phyloP scores from a whole-genome alignment of 2,797 vertebrate genomes.

The Paguma larvata region DNA sequence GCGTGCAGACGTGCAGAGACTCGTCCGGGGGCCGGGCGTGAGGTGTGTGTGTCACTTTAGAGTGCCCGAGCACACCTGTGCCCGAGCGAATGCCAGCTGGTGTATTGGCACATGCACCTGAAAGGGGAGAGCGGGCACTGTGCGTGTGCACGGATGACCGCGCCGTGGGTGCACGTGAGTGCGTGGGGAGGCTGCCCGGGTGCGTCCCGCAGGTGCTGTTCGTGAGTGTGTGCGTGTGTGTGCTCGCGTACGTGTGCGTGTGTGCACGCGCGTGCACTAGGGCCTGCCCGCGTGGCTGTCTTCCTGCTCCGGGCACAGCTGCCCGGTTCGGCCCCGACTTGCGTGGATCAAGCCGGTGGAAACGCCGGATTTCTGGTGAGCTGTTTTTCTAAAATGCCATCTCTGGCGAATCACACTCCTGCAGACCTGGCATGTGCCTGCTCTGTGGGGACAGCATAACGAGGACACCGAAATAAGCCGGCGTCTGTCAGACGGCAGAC shows the following conservation, averaged over 20 bases:
- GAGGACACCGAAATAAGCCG: constrained; percentile 37
- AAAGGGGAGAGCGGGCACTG: background rate
- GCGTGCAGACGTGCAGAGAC: rapidly evolving
- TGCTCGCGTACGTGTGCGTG: rapidly evolving
- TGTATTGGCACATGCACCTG: rapidly evolving
- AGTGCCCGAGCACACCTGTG: background rate
- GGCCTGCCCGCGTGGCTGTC: rapidly evolving
- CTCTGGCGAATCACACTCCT: background rate
- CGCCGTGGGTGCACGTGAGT: background rate
- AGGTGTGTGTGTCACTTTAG: too few species aligned
- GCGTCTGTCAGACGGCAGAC: background rate
- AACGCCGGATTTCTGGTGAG: background rate
- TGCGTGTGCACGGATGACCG: background rate
- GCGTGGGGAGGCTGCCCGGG: background rate
- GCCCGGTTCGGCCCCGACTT: background rate
- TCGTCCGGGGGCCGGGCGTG: background rate
- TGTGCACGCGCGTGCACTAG: rapidly evolving
- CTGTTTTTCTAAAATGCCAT: constrained; percentile 12
- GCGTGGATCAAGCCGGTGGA: background rate
- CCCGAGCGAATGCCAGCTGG: background rate
- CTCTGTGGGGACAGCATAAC: constrained; percentile 43
- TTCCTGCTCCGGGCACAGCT: background rate
- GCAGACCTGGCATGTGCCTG: background rate
- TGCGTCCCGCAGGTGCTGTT: background rate
- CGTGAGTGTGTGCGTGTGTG: rapidly evolving